Conservation (phyloP, 1,140 invertebrate genomes). For the Apis florea region DNA sequence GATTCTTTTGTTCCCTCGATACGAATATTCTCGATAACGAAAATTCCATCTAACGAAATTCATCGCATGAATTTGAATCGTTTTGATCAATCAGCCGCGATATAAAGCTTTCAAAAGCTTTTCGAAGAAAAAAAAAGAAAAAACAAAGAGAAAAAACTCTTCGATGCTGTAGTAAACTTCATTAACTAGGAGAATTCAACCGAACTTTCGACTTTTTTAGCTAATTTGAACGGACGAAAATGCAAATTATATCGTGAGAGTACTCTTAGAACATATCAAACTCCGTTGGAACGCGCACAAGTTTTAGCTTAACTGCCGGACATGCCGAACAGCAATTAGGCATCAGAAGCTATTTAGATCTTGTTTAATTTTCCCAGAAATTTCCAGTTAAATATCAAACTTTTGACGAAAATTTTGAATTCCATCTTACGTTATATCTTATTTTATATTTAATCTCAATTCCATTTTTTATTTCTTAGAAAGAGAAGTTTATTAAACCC, state of each 20-base stretch:
- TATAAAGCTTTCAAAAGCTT: background rate
- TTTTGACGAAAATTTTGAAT: no score
- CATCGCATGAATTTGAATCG: background rate
- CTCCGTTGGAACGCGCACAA: background rate
- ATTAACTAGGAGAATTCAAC: slow-evolving; percentile 8
- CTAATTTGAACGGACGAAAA: slow-evolving; percentile 4
- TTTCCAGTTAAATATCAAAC: no score
- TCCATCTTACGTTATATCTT: no score
- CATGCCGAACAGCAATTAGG: slow-evolving; percentile 3
- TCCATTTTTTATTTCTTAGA: no score
- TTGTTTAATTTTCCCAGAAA: background rate
- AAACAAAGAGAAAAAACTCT: no score
- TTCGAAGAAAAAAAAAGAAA: no score
- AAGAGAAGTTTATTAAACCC: no score
- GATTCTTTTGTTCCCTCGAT: background rate
- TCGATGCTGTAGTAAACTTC: background rate
- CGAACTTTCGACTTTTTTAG: background rate
- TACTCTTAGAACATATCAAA: background rate
- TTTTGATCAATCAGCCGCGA: background rate
- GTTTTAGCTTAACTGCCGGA: background rate
- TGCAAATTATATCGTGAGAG: background rate
- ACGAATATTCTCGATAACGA: background rate
- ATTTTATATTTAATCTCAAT: no score
- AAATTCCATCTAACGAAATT: background rate
- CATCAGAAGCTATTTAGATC: background rate